Evolutionary conservation across 2,113 vertebrate genomes (phyloP).

Genomic region (Dunckerocampus dactyliophorus): DNA sequence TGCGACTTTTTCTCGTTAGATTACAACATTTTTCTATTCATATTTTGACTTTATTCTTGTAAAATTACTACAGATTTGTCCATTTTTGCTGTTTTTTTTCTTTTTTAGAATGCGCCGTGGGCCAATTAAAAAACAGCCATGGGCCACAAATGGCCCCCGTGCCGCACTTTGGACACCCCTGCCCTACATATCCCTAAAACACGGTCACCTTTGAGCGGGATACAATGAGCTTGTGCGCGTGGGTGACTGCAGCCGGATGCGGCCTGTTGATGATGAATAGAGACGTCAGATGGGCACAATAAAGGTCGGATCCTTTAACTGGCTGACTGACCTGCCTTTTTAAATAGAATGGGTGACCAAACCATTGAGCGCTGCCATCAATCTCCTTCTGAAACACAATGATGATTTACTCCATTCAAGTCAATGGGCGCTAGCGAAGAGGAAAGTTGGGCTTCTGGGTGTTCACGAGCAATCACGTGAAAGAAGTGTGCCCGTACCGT

Average conservation of each 20-base stretch:
- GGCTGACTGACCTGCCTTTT: conserved; percentile 47
- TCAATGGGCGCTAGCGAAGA: conserved; percentile 11
- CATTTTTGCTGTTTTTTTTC: too few relatives aligned
- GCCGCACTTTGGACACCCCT: not conserved
- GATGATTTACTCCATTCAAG: conserved; percentile 55
- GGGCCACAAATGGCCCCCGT: too few relatives aligned
- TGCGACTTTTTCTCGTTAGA: too few relatives aligned
- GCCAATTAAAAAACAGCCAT: too few relatives aligned
- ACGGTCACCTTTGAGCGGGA: not conserved
- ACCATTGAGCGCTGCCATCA: conserved; percentile 41
- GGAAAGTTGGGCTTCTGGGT: not conserved
- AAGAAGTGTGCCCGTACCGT: conserved; percentile 6
- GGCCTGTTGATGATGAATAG: conserved; percentile 56
- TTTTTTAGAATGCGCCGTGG: too few relatives aligned
- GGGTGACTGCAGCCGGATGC: conserved; percentile 29
- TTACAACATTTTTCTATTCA: too few relatives aligned
- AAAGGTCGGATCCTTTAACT: conserved; percentile 47
- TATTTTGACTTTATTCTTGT: too few relatives aligned
- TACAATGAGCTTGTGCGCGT: conserved; percentile 18
- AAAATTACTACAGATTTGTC: too few relatives aligned
- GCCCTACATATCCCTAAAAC: not conserved
- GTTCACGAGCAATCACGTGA: conserved; percentile 5
- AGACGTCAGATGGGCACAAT: conserved; percentile 55
- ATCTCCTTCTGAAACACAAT: conserved; percentile 40
- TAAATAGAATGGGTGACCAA: conserved; percentile 53